A percentile compares a stretch with the other conserved stretches of the same genome.
phyloP scores from a whole-genome alignment of 2,797 vertebrate species.

The Garrulus glandarius region DNA sequence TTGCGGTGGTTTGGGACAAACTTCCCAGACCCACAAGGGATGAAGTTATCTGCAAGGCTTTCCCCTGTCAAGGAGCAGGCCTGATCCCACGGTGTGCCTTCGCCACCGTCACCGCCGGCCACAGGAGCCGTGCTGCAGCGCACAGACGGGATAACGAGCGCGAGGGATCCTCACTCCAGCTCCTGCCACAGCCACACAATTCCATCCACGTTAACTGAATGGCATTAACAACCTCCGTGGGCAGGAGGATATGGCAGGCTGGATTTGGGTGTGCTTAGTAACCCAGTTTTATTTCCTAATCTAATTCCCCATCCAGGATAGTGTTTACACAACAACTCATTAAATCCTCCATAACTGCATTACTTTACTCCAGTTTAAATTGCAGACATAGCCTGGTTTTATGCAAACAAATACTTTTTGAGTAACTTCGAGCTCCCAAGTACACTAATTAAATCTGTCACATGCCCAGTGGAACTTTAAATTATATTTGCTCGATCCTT shows the following conservation, averaged over 20 bases:
- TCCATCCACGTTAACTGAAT: neutral
- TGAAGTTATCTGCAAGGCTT: fast-evolving
- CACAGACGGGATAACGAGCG: fast-evolving
- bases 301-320: neutral
- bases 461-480: constrained; percentile 40
- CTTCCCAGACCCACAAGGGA: fast-evolving
- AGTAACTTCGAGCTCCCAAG: constrained; percentile 36
- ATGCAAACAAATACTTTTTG: constrained; percentile 55
- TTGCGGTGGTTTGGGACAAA: fast-evolving
- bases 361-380: neutral
- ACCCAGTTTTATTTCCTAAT: neutral
- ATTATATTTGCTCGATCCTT: constrained; percentile 43
- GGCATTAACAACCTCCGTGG: neutral
- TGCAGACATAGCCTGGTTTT: constrained; percentile 41
- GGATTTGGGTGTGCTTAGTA: neutral
- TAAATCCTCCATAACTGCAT: constrained; percentile 17
- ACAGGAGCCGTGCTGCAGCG: fast-evolving
- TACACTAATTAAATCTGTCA: constrained; percentile 53
- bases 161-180: neutral
- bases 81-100: fast-evolving
- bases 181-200: neutral
- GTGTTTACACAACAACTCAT: constrained; percentile 39
- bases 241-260: neutral
- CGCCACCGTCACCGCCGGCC: fast-evolving
- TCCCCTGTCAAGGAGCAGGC: fast-evolving